Conservation (phyloP, 2,113 vertebrate species). For the Ascaphus truei region DNA sequence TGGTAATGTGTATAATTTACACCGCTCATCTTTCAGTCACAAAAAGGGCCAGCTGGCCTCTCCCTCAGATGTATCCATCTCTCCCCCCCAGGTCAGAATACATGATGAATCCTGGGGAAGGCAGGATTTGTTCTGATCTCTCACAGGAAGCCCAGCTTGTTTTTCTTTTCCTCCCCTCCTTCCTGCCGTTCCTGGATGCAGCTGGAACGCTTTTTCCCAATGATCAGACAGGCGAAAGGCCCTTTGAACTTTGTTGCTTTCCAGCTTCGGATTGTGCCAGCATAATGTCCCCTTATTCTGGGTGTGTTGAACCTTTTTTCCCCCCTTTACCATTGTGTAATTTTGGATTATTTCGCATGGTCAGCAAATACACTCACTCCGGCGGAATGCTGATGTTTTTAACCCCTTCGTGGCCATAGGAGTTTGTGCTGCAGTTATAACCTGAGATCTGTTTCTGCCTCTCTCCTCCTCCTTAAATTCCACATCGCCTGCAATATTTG, state of each 20-base stretch:
- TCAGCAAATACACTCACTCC: neutral
- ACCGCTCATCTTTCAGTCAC: neutral
- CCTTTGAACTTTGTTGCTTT: constrained; percentile 29
- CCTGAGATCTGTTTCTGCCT: too few relatives aligned
- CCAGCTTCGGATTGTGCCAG: constrained; percentile 9
- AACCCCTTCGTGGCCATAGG: neutral
- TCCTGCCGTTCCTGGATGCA: constrained; percentile 25
- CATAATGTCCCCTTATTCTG: neutral
- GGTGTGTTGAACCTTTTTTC: constrained; percentile 19
- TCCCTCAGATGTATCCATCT: constrained; percentile 14
- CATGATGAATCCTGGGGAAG: neutral
- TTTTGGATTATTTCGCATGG: neutral
- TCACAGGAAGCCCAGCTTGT: constrained; percentile 28
- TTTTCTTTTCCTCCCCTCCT: constrained; percentile 25
- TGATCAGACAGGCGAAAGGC: constrained; percentile 2
- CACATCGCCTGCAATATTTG: too few relatives aligned
- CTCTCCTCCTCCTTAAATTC: too few relatives aligned
- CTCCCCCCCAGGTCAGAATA: neutral
- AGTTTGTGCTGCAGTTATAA: too few relatives aligned
- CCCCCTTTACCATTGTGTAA: constrained; percentile 7
- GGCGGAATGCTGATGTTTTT: neutral
- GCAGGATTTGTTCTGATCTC: neutral
- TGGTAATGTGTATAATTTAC: constrained; percentile 18
- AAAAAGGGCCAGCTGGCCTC: constrained; percentile 17
- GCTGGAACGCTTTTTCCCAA: neutral